Base-by-base conservation (phyloP, 1,140 invertebrate genomes). In the Mylabris phalerata region DNA sequence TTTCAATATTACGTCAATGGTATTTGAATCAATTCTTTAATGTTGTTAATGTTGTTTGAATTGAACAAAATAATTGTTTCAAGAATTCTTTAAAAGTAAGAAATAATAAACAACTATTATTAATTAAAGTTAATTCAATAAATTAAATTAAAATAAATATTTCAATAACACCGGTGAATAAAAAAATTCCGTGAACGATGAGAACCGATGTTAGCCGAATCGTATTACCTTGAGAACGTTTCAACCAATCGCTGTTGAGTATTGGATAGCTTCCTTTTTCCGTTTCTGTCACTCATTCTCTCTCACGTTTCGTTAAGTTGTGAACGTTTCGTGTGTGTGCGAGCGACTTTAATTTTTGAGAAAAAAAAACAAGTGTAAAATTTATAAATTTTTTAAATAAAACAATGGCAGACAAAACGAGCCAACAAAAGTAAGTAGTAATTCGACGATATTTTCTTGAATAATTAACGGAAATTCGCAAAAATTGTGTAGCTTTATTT, bases 401-500 rank as follows among this genome's bases (percentile, higher is more conserved):
- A 61, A 59, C 42, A 63, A 72, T 72, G 70, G 69, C 70, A 63
- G 70, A 72, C 39, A 69, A 63, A 40, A 60, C 57, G 49, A 50
- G 59, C 44, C 60, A 69, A 57, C 62, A 66, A 57, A 64, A 54
- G 70, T 72, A 66, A 71, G 70, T 70, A 60, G 27, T 39, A 10
- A 44, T 56, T 40, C 6, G 2, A 55, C 42, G 39, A 50, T 49
- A 50, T 48, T 48, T 51, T 47, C 32, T 24, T 47, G 9, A 42
- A 56, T 43, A 52, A 44, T 45, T 48, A 50, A 52, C 39, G 47
- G 27, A 48, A 41, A 48, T 48, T 41, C 11, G 3, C n/a, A 2
- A 24, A 45, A 32, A 40, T 10, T 9, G 10, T 11, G 7, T 19
- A n/a, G 40, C 50, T 65, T 68, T 66, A 55, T 69, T 71, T 71